phyloP scores from a whole-genome alignment of 2,888 invertebrate genomes.

The Phyllotreta cruciferae region DNA sequence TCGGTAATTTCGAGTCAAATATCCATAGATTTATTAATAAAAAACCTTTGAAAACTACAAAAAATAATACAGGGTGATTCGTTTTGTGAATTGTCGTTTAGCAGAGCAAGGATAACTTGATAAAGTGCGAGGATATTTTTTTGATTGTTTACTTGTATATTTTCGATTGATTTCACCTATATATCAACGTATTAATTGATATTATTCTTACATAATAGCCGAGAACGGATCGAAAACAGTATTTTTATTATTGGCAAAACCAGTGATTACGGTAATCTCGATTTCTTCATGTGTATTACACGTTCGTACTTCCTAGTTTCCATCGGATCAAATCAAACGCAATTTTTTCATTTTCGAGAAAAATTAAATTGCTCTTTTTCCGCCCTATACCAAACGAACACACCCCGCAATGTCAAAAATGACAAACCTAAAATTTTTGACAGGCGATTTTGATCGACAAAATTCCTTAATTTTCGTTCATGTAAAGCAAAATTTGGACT shows the following conservation, averaged over 20 bases:
- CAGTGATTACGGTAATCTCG: constrained; percentile 12
- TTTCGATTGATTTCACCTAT: constrained; percentile 1
- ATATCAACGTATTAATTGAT: constrained; percentile 5
- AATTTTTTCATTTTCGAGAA: not conserved
- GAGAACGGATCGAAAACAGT: constrained; percentile 10
- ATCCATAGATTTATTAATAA: too few species aligned
- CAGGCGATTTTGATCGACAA: not conserved
- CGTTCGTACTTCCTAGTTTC: constrained; percentile 14
- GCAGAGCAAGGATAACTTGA: too few species aligned
- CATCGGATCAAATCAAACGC: constrained; percentile 14
- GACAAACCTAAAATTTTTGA: not conserved
- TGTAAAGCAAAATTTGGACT: not conserved
- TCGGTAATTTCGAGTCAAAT: too few species aligned
- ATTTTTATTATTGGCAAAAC: constrained; percentile 14
- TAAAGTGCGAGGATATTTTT: too few species aligned
- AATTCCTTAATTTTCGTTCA: not conserved
- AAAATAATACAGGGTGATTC: too few species aligned
- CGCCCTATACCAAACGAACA: too few species aligned
- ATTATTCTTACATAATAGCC: constrained; percentile 5
- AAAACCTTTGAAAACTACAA: too few species aligned
- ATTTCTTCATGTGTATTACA: not conserved
- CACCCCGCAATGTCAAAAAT: not conserved
- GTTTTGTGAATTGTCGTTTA: too few species aligned
- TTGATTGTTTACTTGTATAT: too few species aligned
- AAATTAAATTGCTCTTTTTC: too few species aligned